Evolutionary conservation across 2,113 vertebrate genomes (phyloP).

Genomic region (Mustela nigripes): DNA sequence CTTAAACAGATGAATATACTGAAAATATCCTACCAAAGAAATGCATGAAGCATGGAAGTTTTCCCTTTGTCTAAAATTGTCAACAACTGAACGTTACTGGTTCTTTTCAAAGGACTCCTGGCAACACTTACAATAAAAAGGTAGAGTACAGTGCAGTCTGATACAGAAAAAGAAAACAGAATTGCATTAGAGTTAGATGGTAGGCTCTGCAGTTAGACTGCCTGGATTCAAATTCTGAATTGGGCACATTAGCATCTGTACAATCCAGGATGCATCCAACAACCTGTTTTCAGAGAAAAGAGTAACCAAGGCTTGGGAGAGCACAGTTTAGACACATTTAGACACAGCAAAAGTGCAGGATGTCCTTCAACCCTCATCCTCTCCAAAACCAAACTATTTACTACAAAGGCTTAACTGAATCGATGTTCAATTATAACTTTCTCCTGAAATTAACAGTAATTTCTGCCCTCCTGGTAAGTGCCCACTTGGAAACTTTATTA

Average conservation of each 20-base stretch:
- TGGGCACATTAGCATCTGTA: not conserved
- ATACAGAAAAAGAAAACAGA: not conserved
- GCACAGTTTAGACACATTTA: not conserved
- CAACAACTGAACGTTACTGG: not conserved
- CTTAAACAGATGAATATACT: not conserved
- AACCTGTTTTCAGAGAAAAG: not conserved
- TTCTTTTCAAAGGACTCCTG: not conserved
- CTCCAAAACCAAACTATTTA: not conserved
- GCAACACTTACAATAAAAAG: not conserved
- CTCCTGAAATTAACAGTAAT: not conserved
- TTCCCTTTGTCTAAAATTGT: not conserved
- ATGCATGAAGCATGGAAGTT: not conserved
- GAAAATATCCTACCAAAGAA: not conserved
- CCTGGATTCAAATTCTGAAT: not conserved
- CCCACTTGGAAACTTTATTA: not conserved
- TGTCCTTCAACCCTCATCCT: not conserved
- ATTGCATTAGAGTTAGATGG: not conserved
- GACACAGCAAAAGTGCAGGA: not conserved
- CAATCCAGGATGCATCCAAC: not conserved
- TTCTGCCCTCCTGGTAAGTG: not conserved
- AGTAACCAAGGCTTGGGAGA: not conserved
- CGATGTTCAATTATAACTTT: not conserved
- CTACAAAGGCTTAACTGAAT: constrained; percentile 4
- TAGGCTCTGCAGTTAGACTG: not conserved
- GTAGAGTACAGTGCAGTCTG: not conserved